A percentile compares a stretch with the other conserved stretches of the same genome.
Conservation (phyloP, 2,113 vertebrate genomes). For the Leptodactylus fuscus region DNA sequence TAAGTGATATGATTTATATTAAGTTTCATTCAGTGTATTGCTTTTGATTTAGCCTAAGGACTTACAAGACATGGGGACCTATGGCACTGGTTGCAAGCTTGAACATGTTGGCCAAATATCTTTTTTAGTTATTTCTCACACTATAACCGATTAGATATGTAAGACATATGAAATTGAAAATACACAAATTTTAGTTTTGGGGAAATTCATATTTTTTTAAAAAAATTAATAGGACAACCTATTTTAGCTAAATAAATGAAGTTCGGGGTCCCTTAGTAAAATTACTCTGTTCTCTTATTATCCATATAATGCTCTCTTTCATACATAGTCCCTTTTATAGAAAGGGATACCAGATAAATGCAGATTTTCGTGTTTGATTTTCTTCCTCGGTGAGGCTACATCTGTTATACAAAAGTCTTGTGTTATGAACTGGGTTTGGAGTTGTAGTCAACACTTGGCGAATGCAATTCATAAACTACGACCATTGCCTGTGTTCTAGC, state of each 20-base stretch:
- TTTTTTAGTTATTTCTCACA: no score
- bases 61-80: no score
- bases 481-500: not conserved
- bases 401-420: constrained; percentile 21
- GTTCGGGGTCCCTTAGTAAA: not conserved
- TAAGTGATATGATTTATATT: no score
- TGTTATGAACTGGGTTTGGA: not conserved
- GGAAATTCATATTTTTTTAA: no score
- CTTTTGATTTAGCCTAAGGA: no score
- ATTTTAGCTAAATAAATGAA: not conserved
- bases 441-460: constrained; percentile 31
- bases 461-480: constrained; percentile 7
- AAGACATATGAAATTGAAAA: no score
- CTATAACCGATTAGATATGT: no score
- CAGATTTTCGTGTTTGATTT: constrained; percentile 11
- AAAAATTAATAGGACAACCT: no score
- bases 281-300: not conserved
- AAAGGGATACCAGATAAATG: not conserved
- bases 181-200: no score
- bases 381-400: not conserved
- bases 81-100: no score
- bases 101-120: no score
- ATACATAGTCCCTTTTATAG: not conserved
- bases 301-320: not conserved
- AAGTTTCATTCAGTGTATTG: no score